Conservation (phyloP, 2,888 invertebrate species). For the Kryphioiulus occultus region DNA sequence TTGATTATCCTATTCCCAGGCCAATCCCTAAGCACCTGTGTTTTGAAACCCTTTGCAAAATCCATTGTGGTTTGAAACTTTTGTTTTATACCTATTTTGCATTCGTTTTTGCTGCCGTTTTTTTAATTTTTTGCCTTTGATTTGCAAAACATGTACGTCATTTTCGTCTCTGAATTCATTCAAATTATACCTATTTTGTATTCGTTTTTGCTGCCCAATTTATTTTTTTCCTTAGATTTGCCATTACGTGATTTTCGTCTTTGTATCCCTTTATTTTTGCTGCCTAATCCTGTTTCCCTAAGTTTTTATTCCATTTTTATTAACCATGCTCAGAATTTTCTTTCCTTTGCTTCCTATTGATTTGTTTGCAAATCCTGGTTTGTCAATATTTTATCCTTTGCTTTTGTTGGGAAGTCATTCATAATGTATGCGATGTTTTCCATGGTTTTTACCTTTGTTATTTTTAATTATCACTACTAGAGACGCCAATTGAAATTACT, state of each 20-base stretch:
- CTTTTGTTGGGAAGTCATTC: not conserved
- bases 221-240: not conserved
- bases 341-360: not conserved
- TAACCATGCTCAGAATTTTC: not conserved
- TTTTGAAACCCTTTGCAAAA: not conserved
- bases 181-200: not conserved
- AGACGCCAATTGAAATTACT: no score
- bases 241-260: not conserved
- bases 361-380: not conserved
- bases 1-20: not conserved
- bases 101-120: not conserved
- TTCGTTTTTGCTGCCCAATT: not conserved
- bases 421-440: not conserved
- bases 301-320: not conserved
- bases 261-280: not conserved
- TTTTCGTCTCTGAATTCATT: not conserved
- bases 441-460: no score
- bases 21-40: not conserved
- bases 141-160: not conserved
- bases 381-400: not conserved
- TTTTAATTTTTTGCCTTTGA: not conserved
- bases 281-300: not conserved
- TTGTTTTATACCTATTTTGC: not conserved
- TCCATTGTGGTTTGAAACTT: not conserved
- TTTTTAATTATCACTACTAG: no score